Percentiles rank a stretch among this genome's conserved stretches.
Evolutionary conservation across 2,113 vertebrate genomes (phyloP).

Genomic region (Micronycteris hirsuta): DNA sequence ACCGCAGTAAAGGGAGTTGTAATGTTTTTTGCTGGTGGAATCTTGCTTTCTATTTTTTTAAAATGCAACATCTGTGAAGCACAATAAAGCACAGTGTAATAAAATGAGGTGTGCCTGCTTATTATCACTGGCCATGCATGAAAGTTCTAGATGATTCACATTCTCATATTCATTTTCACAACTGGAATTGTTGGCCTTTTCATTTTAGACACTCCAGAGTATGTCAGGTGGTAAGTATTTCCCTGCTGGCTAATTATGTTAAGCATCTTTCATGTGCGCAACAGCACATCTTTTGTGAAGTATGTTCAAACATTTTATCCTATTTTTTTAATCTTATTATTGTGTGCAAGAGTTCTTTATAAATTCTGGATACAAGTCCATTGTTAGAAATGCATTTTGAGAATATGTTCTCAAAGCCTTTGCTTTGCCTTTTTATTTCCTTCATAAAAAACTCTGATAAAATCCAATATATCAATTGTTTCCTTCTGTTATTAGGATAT

Average conservation of each 20-base stretch:
- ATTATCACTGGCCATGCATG: background rate
- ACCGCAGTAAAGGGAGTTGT: background rate
- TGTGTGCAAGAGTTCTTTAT: background rate
- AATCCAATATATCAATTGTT: background rate
- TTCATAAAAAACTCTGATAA: background rate
- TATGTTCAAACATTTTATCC: background rate
- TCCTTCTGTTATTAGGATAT: background rate
- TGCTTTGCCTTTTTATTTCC: background rate
- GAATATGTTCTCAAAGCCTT: background rate
- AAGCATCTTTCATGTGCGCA: background rate
- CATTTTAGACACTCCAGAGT: background rate
- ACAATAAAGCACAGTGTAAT: background rate
- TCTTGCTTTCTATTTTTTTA: background rate
- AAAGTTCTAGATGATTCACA: background rate
- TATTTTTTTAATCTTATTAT: background rate
- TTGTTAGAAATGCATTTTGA: background rate
- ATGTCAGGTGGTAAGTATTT: background rate
- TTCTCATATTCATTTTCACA: background rate
- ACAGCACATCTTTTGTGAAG: background rate
- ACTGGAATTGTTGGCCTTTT: background rate
- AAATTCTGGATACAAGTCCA: background rate
- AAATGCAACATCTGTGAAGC: background rate
- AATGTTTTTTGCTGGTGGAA: background rate
- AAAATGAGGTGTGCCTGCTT: background rate
- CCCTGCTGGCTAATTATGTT: background rate